A percentile compares a stretch with the other conserved stretches of the same genome.
These are phyloP conservation scores for Stichodactyla mertensii DNA, from an alignment of 64 coral and sea anemone species.

Conservation along the genomic window DNA sequence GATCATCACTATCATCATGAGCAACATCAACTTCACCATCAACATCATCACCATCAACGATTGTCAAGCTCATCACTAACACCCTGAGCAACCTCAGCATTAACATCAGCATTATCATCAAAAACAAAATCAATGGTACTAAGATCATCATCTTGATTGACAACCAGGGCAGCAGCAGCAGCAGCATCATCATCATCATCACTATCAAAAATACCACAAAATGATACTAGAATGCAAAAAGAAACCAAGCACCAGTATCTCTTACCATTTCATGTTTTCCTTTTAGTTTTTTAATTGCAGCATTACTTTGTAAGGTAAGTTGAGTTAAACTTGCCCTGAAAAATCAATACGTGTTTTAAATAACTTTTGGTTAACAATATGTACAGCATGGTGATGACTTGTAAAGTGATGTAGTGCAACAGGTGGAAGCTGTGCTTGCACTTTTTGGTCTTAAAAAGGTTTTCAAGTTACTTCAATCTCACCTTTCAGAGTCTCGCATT, in stretches of 20 bases:
- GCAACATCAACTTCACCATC: background rate
- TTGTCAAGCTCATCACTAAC: background rate
- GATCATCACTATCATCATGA: too few relatives aligned
- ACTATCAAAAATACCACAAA: background rate
- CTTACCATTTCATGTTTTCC: slow-evolving; percentile 76
- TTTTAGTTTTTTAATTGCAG: slow-evolving; percentile 85
- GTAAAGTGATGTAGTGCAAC: too few relatives aligned
- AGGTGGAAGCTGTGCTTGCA: too few relatives aligned
- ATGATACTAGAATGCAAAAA: too few relatives aligned
- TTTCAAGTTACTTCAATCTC: too few relatives aligned
- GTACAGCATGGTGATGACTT: too few relatives aligned
- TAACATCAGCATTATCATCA: too few relatives aligned
- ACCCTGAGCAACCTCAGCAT: too few relatives aligned
- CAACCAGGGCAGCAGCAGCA: background rate
- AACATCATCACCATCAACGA: background rate
- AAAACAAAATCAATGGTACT: too few relatives aligned
- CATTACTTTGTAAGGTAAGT: slow-evolving; percentile 96
- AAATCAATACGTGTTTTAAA: background rate
- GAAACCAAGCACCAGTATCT: background rate
- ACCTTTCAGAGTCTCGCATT: slow-evolving; percentile 91
- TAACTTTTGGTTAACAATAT: too few relatives aligned
- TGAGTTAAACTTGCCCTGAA: slow-evolving; percentile 77
- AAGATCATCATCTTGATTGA: too few relatives aligned
- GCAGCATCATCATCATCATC: background rate
- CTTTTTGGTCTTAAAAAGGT: too few relatives aligned